A percentile compares a stretch with the other conserved stretches of the same genome.
Conservation (phyloP, 1,140 invertebrate genomes). For the Eubasilissa regina region DNA sequence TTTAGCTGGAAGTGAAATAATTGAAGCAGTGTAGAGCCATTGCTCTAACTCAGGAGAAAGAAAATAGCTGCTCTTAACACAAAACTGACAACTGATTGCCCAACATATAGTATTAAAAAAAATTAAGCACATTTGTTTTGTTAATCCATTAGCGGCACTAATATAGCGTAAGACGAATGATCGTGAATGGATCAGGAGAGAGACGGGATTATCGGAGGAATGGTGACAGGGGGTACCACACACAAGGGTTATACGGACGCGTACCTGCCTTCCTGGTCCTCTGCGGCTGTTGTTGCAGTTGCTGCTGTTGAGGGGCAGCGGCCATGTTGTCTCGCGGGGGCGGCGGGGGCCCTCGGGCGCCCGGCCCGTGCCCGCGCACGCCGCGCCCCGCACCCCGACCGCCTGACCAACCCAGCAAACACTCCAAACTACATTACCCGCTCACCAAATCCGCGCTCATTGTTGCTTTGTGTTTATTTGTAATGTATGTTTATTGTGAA, state of each 20-base stretch:
- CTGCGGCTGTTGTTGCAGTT: constrained; percentile 81
- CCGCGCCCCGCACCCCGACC: constrained; percentile 57
- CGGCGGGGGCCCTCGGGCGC: constrained; percentile 85
- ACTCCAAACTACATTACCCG: constrained; percentile 57
- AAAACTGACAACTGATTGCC: too few relatives aligned
- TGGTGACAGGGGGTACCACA: constrained; percentile 16
- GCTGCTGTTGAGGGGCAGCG: constrained; percentile 75
- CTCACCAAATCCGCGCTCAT: constrained; percentile 31
- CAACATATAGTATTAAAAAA: too few relatives aligned
- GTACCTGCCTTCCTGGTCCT: constrained; percentile 66
- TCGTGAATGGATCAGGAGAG: neutral
- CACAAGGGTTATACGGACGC: constrained; percentile 49
- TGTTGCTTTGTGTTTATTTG: constrained; percentile 16
- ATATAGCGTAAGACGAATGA: too few relatives aligned
- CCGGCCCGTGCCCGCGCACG: constrained; percentile 75
- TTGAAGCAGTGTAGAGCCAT: too few relatives aligned
- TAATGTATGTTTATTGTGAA: neutral
- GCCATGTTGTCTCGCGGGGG: constrained; percentile 81
- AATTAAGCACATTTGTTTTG: too few relatives aligned
- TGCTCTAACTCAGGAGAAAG: too few relatives aligned
- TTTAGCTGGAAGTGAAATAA: too few relatives aligned
- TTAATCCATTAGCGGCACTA: too few relatives aligned
- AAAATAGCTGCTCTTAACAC: too few relatives aligned
- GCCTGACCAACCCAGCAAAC: constrained; percentile 59
- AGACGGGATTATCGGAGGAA: neutral